Conservation (phyloP, 2,888 invertebrate species). For the Drosophila ustulata region DNA sequence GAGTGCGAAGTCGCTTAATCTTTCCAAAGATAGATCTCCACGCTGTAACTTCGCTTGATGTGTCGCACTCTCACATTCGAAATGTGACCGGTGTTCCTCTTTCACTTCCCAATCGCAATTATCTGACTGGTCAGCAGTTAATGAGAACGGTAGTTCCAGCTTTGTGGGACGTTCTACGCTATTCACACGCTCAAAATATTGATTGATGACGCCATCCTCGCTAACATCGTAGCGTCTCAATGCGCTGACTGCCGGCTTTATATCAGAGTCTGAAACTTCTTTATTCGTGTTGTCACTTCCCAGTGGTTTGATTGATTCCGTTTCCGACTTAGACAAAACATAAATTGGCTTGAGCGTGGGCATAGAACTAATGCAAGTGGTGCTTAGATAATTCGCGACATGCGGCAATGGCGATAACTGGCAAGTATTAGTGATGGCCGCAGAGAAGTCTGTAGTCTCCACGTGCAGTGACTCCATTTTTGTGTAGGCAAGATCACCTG, state of each 20-base stretch:
- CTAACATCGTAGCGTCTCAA: constrained; percentile 76
- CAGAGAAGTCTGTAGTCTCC: constrained; percentile 30
- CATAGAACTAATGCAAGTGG: constrained; percentile 71
- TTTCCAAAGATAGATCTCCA: background rate
- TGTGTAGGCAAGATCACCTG: constrained; percentile 50
- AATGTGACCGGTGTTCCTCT: constrained; percentile 37
- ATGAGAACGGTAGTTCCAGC: constrained; percentile 81
- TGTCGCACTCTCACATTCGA: constrained; percentile 33
- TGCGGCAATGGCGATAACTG: constrained; percentile 80
- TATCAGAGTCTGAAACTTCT: constrained; percentile 16
- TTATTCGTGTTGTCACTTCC: constrained; percentile 25
- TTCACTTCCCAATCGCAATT: constrained; percentile 9
- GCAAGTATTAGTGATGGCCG: constrained; percentile 72
- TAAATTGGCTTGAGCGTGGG: constrained; percentile 66
- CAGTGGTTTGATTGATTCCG: constrained; percentile 63
- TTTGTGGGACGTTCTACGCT: constrained; percentile 83
- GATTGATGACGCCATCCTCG: constrained; percentile 84
- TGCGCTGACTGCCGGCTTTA: constrained; percentile 25
- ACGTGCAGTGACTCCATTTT: constrained; percentile 52
- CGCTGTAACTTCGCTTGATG: constrained; percentile 19
- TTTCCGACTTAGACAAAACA: constrained; percentile 47
- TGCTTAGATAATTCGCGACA: constrained; percentile 63
- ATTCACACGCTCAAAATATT: constrained; percentile 85
- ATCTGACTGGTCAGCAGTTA: constrained; percentile 72
- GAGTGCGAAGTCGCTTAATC: background rate